These are phyloP conservation scores for Serilophus lunatus DNA, from an alignment of 2,113 vertebrate species.

Conservation along the genomic window DNA sequence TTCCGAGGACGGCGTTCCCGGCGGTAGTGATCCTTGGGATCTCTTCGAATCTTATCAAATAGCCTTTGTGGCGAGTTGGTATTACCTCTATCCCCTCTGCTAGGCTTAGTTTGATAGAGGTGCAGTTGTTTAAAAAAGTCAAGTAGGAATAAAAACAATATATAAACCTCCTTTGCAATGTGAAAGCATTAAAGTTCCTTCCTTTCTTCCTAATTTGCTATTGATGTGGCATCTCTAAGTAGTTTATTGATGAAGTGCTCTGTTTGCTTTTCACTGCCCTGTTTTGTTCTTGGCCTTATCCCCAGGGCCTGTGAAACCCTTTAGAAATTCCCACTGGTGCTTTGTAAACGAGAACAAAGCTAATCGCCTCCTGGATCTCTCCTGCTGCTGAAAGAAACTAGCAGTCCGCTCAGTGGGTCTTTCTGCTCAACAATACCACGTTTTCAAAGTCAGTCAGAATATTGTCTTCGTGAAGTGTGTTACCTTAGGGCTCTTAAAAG, in stretches of 20 bases:
- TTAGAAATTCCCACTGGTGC: slow-evolving; percentile 56
- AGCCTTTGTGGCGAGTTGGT: background rate
- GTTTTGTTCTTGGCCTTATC: slow-evolving; percentile 66
- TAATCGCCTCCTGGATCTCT: slow-evolving; percentile 65
- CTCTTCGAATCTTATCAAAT: background rate
- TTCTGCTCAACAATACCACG: slow-evolving; percentile 34
- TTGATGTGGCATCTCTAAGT: slow-evolving; percentile 56
- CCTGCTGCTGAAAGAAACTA: slow-evolving; percentile 55
- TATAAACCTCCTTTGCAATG: slow-evolving; percentile 11
- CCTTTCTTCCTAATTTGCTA: slow-evolving; percentile 57
- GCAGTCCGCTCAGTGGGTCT: slow-evolving; percentile 21
- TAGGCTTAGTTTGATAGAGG: background rate
- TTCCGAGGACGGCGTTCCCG: background rate
- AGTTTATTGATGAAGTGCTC: slow-evolving; percentile 62
- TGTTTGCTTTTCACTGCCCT: slow-evolving; percentile 57
- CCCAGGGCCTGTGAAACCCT: slow-evolving; percentile 55
- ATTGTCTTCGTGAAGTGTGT: slow-evolving; percentile 8
- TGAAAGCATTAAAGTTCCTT: slow-evolving; percentile 23
- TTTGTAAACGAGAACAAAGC: slow-evolving; percentile 67
- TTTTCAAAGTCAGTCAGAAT: slow-evolving; percentile 50
- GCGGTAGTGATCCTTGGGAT: background rate
- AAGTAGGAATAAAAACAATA: slow-evolving; percentile 46
- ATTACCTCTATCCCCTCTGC: background rate
- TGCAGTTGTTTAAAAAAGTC: slow-evolving; percentile 20
- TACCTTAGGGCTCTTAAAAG: slow-evolving; percentile 42